These are phyloP conservation scores for Siniperca obscura DNA, from an alignment of 2,797 vertebrate species.

Conservation along the genomic window DNA sequence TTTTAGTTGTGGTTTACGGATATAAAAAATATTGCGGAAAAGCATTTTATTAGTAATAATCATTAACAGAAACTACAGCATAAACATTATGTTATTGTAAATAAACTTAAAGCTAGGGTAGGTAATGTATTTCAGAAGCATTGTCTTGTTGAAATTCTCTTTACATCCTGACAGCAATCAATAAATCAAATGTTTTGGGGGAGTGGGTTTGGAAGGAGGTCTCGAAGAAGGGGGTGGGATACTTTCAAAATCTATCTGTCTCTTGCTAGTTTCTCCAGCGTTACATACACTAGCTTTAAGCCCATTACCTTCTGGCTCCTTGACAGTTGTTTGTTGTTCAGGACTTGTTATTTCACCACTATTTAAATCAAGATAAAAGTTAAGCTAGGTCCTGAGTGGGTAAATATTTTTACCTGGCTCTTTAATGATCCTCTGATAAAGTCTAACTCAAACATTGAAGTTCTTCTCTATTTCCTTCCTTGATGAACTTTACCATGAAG, in stretches of 20 bases:
- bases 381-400: not conserved
- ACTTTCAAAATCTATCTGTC: too few relatives aligned
- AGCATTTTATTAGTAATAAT: not conserved
- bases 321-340: not conserved
- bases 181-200: too few relatives aligned
- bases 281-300: too few relatives aligned
- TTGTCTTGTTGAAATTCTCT: too few relatives aligned
- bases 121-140: too few relatives aligned
- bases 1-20: not conserved
- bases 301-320: slow-evolving; percentile 1
- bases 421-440: not conserved
- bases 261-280: too few relatives aligned
- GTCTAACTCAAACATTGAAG: not conserved
- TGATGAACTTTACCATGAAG: not conserved
- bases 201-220: too few relatives aligned
- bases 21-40: not conserved
- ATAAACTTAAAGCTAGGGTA: not conserved
- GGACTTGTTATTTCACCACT: not conserved
- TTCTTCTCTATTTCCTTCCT: not conserved
- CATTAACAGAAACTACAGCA: not conserved
- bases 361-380: not conserved
- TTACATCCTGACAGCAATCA: too few relatives aligned
- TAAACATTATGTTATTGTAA: not conserved
- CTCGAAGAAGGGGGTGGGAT: too few relatives aligned
- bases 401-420: not conserved